phyloP scores from a whole-genome alignment of 2,113 vertebrate species.

The Promerops cafer region DNA sequence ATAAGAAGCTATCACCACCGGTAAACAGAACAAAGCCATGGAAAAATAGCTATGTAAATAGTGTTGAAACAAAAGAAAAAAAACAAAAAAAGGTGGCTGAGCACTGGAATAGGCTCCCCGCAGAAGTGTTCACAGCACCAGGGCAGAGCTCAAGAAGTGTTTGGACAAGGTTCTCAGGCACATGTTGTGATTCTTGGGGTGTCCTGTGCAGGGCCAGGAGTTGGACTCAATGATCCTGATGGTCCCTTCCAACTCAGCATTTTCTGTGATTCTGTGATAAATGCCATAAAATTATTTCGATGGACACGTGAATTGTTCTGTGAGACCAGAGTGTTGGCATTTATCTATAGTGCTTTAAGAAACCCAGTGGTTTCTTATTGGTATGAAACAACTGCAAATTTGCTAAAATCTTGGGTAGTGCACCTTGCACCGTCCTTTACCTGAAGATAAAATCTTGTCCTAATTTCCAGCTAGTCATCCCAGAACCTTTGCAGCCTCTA shows the following conservation, averaged over 20 bases:
- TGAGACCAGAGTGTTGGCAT: not conserved
- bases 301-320: rapidly evolving
- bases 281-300: not conserved
- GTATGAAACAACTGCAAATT: not conserved
- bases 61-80: not conserved
- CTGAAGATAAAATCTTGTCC: not conserved
- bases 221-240: not conserved
- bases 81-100: no score
- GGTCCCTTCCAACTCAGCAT: not conserved
- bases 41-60: not conserved
- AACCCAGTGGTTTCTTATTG: not conserved
- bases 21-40: not conserved
- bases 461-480: not conserved
- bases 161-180: not conserved
- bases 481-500: not conserved
- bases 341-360: not conserved
- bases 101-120: not conserved
- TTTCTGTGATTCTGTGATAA: not conserved
- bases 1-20: not conserved
- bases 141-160: not conserved
- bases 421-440: not conserved
- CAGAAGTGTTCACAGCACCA: not conserved
- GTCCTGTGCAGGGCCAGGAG: not conserved
- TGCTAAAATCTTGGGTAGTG: not conserved
- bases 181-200: no score